These are phyloP conservation scores for Eugnorisma glareosa DNA, from an alignment of 2,888 invertebrate genomes.

Conservation along the genomic window DNA sequence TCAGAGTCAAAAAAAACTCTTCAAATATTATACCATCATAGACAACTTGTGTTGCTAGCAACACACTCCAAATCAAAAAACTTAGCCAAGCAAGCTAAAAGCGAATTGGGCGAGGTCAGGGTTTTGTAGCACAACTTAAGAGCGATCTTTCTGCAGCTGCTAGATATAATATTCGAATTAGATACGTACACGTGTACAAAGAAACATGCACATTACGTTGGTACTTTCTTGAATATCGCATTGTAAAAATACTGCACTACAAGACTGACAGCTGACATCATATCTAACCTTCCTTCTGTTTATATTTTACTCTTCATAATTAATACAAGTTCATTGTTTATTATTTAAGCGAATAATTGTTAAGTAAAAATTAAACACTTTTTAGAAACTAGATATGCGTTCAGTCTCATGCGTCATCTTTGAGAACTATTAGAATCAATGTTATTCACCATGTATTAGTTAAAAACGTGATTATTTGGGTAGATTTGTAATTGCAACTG, in stretches of 20 bases:
- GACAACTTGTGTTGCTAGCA: too few species aligned
- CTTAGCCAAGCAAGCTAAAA: slow-evolving; percentile 9
- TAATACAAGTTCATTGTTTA: slow-evolving; percentile 20
- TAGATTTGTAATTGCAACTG: background rate
- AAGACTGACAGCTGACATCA: slow-evolving; percentile 31
- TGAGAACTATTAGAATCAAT: slow-evolving; percentile 3
- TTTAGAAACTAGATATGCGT: background rate
- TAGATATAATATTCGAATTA: background rate
- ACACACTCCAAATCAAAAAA: slow-evolving; percentile 2
- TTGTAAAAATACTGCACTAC: slow-evolving; percentile 31
- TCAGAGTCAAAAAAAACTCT: too few species aligned
- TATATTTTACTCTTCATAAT: slow-evolving; percentile 19
- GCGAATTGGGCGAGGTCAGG: background rate
- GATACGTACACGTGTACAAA: slow-evolving; percentile 10
- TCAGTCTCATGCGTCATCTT: slow-evolving; percentile 3
- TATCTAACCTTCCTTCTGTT: slow-evolving; percentile 25
- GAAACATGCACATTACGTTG: slow-evolving; percentile 15
- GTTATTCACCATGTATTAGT: background rate
- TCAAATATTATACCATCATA: too few species aligned
- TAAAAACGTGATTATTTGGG: background rate
- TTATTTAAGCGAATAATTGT: slow-evolving; percentile 12
- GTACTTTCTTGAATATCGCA: slow-evolving; percentile 26
- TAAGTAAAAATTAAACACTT: background rate
- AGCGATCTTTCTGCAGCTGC: background rate
- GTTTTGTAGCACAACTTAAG: background rate